These are phyloP conservation scores for Lordiphosa collinella DNA, from an alignment of 1,140 invertebrate genomes.

Conservation along the genomic window DNA sequence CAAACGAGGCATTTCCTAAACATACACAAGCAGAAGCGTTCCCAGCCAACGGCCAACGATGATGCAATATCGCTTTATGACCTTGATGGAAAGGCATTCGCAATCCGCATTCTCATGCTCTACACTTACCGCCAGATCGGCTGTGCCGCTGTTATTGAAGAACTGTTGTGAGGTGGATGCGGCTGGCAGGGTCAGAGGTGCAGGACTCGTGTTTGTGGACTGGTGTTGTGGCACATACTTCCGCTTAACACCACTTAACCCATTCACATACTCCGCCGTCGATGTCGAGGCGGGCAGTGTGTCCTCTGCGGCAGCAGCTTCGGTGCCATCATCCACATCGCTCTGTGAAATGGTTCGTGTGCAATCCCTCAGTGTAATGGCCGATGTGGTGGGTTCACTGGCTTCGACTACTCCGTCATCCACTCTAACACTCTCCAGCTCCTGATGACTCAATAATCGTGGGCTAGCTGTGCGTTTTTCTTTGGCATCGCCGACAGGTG, in stretches of 20 bases:
- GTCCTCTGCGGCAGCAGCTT: constrained; percentile 41
- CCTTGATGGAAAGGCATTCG: constrained; percentile 8
- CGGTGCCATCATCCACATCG: constrained; percentile 56
- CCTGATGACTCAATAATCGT: not conserved
- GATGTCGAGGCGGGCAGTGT: constrained; percentile 22
- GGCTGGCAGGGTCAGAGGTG: constrained; percentile 9
- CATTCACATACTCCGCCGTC: constrained; percentile 50
- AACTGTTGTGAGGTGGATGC: constrained; percentile 20
- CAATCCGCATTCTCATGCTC: not conserved
- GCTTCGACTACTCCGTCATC: constrained; percentile 11
- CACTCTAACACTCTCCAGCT: constrained; percentile 3
- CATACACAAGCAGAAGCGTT: not conserved
- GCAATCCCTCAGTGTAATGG: constrained; percentile 60
- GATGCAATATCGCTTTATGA: not conserved
- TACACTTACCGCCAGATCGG: constrained; percentile 63
- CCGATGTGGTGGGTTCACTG: constrained; percentile 15
- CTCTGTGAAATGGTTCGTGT: constrained; percentile 74
- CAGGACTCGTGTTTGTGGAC: constrained; percentile 8
- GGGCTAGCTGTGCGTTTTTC: constrained; percentile 33
- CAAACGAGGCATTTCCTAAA: not conserved
- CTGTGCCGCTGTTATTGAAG: constrained; percentile 44
- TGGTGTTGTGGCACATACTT: constrained; percentile 39
- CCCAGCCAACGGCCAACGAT: not conserved
- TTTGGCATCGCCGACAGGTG: constrained; percentile 26
- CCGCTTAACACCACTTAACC: constrained; percentile 42